These are phyloP conservation scores for Tuberolachnus salignus DNA, from an alignment of 2,888 invertebrate genomes.

Conservation along the genomic window DNA sequence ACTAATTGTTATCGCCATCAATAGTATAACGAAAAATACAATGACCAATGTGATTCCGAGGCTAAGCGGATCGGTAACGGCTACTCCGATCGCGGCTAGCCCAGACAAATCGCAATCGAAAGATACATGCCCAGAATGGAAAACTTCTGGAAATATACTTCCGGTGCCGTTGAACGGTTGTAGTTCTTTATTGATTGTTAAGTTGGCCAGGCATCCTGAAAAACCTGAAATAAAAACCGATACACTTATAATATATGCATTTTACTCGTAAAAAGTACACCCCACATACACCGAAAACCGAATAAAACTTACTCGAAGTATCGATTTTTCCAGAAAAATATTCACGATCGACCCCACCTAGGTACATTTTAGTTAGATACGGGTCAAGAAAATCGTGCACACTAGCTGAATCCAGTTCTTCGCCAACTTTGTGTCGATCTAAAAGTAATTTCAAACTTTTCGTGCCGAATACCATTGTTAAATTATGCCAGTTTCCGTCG, in stretches of 20 bases:
- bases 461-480: conserved; percentile 75
- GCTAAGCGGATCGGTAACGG: conserved; percentile 83
- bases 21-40: conserved; percentile 87
- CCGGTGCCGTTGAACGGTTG: conserved; percentile 90
- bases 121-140: conserved; percentile 74
- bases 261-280: not conserved
- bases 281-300: not conserved
- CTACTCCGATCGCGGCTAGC: conserved; percentile 76
- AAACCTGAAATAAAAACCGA: conserved; percentile 66
- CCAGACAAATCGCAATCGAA: conserved; percentile 76
- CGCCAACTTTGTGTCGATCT: conserved; percentile 75
- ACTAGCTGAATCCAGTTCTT: conserved; percentile 83
- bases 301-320: conserved; percentile 58
- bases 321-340: conserved; percentile 66
- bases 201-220: conserved; percentile 88
- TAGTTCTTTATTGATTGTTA: conserved; percentile 85
- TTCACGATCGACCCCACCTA: conserved; percentile 78
- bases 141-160: conserved; percentile 75
- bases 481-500: conserved; percentile 89
- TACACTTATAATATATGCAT: not conserved
- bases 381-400: conserved; percentile 93
- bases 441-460: conserved; percentile 73
- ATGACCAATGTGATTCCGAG: conserved; percentile 93
- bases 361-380: conserved; percentile 78
- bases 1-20: conserved; percentile 86